These are phyloP conservation scores for Rhyacophila brunnea DNA, from an alignment of 1,140 invertebrate species.

Conservation along the genomic window DNA sequence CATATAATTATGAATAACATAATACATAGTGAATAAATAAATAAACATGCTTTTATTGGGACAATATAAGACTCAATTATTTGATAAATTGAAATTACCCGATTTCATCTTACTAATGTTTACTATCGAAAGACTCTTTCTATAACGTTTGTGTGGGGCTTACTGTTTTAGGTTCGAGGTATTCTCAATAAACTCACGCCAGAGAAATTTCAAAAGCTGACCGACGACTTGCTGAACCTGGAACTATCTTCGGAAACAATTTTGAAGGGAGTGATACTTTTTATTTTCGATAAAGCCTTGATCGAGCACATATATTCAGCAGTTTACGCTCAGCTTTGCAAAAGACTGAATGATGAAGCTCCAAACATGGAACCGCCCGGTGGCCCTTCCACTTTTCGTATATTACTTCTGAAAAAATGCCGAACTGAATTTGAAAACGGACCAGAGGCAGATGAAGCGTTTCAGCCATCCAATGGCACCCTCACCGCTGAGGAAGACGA, in stretches of 20 bases:
- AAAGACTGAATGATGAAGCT: constrained; percentile 94
- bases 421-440: constrained; percentile 92
- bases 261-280: constrained; percentile 92
- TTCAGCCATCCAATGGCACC: constrained; percentile 61
- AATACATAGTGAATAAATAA: too few relatives aligned
- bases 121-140: too few relatives aligned
- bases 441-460: constrained; percentile 68
- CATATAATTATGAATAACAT: too few relatives aligned
- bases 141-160: too few relatives aligned
- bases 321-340: constrained; percentile 99
- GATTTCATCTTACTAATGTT: too few relatives aligned
- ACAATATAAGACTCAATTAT: too few relatives aligned
- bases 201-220: constrained; percentile 99
- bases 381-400: constrained; percentile 79
- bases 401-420: constrained; percentile 91
- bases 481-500: constrained; percentile 82
- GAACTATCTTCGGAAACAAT: constrained; percentile 91
- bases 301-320: constrained; percentile 99
- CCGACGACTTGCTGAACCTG: constrained; percentile 92
- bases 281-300: constrained; percentile 98
- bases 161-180: constrained; percentile 70
- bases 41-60: too few relatives aligned
- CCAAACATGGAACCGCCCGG: constrained; percentile 88
- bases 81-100: too few relatives aligned
- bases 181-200: constrained; percentile 99